Base-by-base conservation (phyloP, 2,113 vertebrate species). In the sheep (Ovis aries) region DNA sequence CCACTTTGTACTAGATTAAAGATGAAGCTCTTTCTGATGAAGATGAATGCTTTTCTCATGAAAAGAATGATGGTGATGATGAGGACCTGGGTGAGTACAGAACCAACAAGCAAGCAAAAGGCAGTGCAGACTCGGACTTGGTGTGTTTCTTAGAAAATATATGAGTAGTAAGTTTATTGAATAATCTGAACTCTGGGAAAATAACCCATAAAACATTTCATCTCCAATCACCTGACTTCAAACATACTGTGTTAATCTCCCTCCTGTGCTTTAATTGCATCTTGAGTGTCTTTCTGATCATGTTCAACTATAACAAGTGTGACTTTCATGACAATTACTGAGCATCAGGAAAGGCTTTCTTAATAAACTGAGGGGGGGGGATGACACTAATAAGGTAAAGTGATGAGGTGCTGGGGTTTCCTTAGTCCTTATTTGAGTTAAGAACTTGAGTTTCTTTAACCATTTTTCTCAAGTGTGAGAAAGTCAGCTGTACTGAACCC, bases 11-110 rank as follows among this genome's bases (percentile, higher is more conserved):
- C 80, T 90, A 98, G 98, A 97, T 98, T 94, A 97, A 97, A 97
- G 98, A 98, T 9, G 96, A 98, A 74, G 90, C 67, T 36, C 91
- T 98, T 25, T 92, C 86, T 55, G 90, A 95, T n/a, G 95, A 98
- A 88, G 98, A 98, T 6, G 97, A 98, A 55, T 91, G 98, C 88
- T 91, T 97, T 67, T 60, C 87, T 10, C 86, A 33, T 48, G 97
- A 95, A 53, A 98, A 96, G 90, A 94, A 98, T 3, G 82, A 97
- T 50, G 93, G 97, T 89, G 98, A 99, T 93, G 98, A 99, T 57
- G 98, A 98, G 74, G 91, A 98, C 7, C 43, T 98, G 71, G 99
- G 99, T 99, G 88, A 98, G 98, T 98, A n/a, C 5, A 53, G 83
- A 74, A 50, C 16, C 12, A 16, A 5, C 5, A 1, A 91, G 67